phyloP scores from a whole-genome alignment of 1,140 invertebrate genomes.

The Brachionus koreanus region DNA sequence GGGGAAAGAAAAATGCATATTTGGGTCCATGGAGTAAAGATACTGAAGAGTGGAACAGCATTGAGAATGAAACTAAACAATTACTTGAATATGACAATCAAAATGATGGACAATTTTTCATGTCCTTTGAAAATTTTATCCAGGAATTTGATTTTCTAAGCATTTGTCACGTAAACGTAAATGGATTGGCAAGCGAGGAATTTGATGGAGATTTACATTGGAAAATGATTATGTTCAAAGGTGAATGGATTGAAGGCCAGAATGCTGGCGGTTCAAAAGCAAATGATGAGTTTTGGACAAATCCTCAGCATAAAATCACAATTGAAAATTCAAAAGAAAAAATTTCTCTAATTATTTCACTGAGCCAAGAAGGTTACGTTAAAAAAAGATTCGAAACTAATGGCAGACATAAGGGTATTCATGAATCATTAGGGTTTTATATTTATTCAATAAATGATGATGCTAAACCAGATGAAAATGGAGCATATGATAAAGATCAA shows the following conservation, averaged over 20 bases:
- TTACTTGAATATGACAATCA: constrained; percentile 84
- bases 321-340: background rate
- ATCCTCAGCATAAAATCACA: constrained; percentile 5
- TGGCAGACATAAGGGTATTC: background rate
- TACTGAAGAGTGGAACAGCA: constrained; percentile 80
- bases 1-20: constrained; percentile 95
- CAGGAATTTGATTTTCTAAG: constrained; percentile 65
- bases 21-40: constrained; percentile 89
- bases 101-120: constrained; percentile 91
- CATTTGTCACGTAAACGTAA: constrained; percentile 59
- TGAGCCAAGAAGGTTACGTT: background rate
- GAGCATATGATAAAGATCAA: constrained; percentile 64
- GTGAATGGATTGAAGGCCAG: constrained; percentile 50
- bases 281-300: constrained; percentile 41
- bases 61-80: constrained; percentile 78
- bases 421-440: constrained; percentile 73
- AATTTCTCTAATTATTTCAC: background rate
- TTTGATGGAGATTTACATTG: constrained; percentile 65
- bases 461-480: constrained; percentile 65
- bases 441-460: constrained; percentile 60
- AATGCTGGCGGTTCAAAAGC: constrained; percentile 52
- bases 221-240: constrained; percentile 49
- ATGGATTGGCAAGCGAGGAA: constrained; percentile 79
- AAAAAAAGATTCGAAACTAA: constrained; percentile 39
- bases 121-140: constrained; percentile 59